Evolutionary conservation across 2,888 invertebrate genomes (phyloP), one percentile per base, ranked within the genome.

Genomic region (Antheraea yamamai): DNA sequence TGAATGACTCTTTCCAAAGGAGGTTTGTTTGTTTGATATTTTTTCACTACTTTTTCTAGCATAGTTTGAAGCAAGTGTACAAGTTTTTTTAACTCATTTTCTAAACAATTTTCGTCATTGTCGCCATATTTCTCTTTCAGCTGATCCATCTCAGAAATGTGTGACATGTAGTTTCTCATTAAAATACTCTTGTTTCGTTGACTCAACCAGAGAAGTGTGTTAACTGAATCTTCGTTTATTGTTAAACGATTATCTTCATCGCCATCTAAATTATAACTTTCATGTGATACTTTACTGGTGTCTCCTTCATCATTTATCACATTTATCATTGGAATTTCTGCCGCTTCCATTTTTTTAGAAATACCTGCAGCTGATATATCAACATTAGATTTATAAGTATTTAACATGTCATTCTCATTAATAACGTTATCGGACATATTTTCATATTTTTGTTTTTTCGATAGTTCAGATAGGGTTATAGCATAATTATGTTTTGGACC

Each of bases 221-320:
- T 70, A 70, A 20, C 20, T n/a, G 70, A 39, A 20, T 70, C 70
- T n/a, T 70, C 39, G n/a, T 70, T 70, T 70, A 70, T 70, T 70
- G 39, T 70, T 70, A 70, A 70, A 18, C 12, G 20, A 18, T 30
- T 66, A n/a, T 39, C 70, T 39, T 39, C 70, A 12, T 70, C 70
- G 20, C 39, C 70, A n/a, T 70, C 70, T 3, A 70, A 39, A 39
- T n/a, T 70, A 4, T 39, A 35, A 39, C n/a, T 14, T n/a, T 70
- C 70, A 39, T n/a, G 10, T 70, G n/a, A 7, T 39, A n/a, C 20
- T 70, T 70, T 70, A 39, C 20, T 20, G n/a, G 2, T 39, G 12
- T 39, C 39, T 70, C 10, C 39, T 39, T 20, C 10, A n/a, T 20
- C 3, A 20, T 12, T n/a, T 20, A 39, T 10, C 18, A 66, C 20